Evolutionary conservation across 30 jellyfish, hydroid and myxozoan species (phyloP).

Genomic region (Nemopilema nomurai): DNA sequence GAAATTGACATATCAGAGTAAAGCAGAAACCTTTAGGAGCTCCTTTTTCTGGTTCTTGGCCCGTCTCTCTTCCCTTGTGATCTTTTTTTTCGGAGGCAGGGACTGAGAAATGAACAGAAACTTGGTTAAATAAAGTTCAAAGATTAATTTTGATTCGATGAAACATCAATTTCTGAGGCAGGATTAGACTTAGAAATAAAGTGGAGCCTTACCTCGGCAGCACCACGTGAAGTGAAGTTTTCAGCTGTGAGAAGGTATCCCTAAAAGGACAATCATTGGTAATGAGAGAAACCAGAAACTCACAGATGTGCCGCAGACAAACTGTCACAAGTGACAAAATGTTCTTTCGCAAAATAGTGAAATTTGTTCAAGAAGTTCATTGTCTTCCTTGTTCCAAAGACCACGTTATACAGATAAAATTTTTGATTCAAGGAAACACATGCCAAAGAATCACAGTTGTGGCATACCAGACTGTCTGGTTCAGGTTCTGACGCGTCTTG

Average conservation of each 20-base stretch:
- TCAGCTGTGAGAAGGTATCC: constrained; percentile 49
- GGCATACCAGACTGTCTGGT: constrained; percentile 53
- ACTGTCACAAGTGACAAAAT: neutral
- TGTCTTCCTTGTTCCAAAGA: no score
- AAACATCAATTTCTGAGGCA: no score
- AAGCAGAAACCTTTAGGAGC: constrained; percentile 14
- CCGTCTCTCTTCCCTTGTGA: constrained; percentile 37
- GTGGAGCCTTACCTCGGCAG: constrained; percentile 30
- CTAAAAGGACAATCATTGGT: neutral
- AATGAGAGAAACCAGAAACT: neutral
- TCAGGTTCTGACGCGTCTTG: constrained; percentile 65
- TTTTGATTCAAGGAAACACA: no score
- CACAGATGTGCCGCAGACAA: no score
- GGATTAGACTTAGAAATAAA: neutral
- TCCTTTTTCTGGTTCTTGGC: constrained; percentile 30
- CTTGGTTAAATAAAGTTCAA: neutral
- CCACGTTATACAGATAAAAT: no score
- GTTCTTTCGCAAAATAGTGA: neutral
- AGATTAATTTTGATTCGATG: neutral
- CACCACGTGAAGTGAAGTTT: constrained; percentile 29
- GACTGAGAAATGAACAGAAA: constrained; percentile 7
- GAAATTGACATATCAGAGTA: neutral
- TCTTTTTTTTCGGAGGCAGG: constrained; percentile 24
- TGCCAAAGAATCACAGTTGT: neutral
- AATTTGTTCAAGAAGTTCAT: no score